Conservation (phyloP, 2,113 vertebrate species). For the Morone saxatilis region DNA sequence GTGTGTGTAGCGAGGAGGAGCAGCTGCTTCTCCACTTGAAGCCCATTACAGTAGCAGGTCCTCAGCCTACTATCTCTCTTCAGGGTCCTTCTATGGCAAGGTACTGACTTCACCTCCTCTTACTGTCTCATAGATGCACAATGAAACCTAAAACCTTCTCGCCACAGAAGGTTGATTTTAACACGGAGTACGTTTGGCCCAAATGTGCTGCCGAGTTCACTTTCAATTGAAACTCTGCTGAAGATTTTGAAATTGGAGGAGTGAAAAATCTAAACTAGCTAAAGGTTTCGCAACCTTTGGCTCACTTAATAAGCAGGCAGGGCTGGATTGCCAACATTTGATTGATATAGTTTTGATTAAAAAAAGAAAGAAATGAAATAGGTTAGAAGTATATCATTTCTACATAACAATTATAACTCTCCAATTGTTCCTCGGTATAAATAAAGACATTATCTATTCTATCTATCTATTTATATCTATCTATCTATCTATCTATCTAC, state of each 20-base stretch:
- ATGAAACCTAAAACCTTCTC: not conserved
- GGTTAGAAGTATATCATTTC: not conserved
- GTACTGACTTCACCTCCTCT: constrained; percentile 36
- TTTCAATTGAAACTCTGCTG: not conserved
- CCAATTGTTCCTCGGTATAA: no score
- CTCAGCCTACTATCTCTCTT: not conserved
- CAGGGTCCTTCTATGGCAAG: constrained; percentile 19
- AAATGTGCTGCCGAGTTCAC: not conserved
- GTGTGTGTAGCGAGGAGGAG: constrained; percentile 45
- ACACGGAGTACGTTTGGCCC: not conserved
- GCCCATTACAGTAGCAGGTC: constrained; percentile 23
- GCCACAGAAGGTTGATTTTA: not conserved
- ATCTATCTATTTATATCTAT: no score
- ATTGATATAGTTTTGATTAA: not conserved
- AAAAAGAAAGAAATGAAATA: not conserved
- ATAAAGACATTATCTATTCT: no score
- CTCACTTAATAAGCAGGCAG: not conserved
- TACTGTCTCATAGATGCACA: not conserved
- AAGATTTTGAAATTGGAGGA: not conserved
- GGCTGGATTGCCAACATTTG: not conserved
- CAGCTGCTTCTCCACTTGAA: constrained; percentile 7
- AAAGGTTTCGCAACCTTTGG: not conserved
- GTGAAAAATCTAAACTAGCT: not conserved
- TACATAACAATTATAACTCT: not conserved
- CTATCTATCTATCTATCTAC: no score